phyloP scores from a whole-genome alignment of 2,888 invertebrate species.

The Cantharis rustica region DNA sequence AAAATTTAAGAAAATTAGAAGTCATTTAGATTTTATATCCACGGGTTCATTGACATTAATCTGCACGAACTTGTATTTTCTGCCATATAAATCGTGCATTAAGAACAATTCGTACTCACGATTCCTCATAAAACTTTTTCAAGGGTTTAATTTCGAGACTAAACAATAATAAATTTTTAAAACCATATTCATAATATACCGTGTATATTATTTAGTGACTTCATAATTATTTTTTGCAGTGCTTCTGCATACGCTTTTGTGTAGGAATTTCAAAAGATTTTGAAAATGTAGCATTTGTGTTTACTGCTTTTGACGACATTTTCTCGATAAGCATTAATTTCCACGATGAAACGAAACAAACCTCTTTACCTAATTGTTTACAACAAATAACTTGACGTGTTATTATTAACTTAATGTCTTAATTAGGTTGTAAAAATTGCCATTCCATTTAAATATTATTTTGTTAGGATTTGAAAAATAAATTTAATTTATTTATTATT shows the following conservation, averaged over 20 bases:
- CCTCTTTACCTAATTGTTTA: too few species aligned
- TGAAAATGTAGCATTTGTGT: neutral
- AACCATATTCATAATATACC: neutral
- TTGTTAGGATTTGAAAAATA: neutral
- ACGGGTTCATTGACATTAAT: neutral
- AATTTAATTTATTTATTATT: neutral
- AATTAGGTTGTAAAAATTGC: neutral
- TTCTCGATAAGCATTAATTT: neutral
- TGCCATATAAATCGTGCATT: neutral
- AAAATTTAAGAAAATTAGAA: neutral
- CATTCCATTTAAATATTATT: neutral
- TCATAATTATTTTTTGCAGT: neutral
- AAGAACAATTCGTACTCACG: neutral
- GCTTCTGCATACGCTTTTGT: neutral
- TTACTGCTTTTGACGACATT: neutral
- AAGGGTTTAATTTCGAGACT: neutral
- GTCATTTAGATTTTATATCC: neutral
- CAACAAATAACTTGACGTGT: too few species aligned
- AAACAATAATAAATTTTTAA: neutral
- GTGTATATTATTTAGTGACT: neutral
- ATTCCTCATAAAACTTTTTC: neutral
- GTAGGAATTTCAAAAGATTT: neutral
- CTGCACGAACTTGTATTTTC: neutral
- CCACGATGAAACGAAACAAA: neutral
- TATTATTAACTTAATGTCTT: neutral